Evolutionary conservation across 1,140 invertebrate genomes (phyloP), one percentile per base, ranked within the genome.

Genomic region (Helicorthomorpha holstii): DNA sequence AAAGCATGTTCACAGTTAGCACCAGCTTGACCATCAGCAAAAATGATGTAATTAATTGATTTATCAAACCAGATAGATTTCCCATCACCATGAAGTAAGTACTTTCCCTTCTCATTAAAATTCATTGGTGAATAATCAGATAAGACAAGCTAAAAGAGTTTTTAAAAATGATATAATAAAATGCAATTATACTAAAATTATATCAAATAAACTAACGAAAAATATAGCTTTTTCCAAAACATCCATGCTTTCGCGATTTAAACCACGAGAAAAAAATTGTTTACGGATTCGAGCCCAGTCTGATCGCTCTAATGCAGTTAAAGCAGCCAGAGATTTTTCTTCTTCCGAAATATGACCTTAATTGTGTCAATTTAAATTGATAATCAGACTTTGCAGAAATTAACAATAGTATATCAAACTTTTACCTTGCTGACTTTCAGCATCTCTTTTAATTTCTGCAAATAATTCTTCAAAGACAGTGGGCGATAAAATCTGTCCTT

Each of bases 1-100:
- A 67, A 60, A 44, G 69, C 66, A 54, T 75, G 75, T 59, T 78
- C 75, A 58, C 70, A 69, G 60, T 78, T 77, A n/a, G 75, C 49
- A 46, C 75, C 75, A 54, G 69, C 62, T 50, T 65, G 57, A 24
- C 68, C 73, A 59, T 73, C 66, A 34, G 61, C 60, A 56, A 73
- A 73, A 26, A 67, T 58, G 12, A 71, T 52, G 12, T 73, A 19
- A 53, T 68, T 71, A 38, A 69, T 53, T 44, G 64, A 68, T 55
- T 75, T 75, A 57, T 75, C 73, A 59, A 67, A 70, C 70, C 73
- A 75, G 10, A 71, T 49, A 2, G 62, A 61, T 47, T 61, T 63
- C 0, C 70, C 69, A 59, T 71, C 67, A 4, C 64, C 68, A 60
- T 71, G 67, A 2, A 75, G 56, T 3, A 74, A 58, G 24, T 60